Percentiles rank a stretch among this genome's conserved stretches.
Evolutionary conservation across 2,888 invertebrate species (phyloP).

Genomic region (Gortyna flavago): DNA sequence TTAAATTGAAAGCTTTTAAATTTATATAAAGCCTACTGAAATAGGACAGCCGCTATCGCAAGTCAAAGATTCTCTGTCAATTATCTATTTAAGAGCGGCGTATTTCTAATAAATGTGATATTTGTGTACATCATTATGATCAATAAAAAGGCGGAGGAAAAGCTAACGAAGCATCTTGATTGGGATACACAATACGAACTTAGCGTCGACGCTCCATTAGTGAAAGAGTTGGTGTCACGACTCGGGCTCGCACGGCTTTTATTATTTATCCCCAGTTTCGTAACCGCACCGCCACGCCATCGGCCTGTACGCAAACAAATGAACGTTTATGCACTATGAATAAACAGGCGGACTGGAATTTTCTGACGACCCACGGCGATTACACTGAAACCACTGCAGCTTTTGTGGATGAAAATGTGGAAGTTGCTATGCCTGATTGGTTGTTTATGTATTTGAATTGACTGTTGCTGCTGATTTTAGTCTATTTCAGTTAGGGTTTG

Average conservation of each 20-base stretch:
- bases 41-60: conserved; percentile 11
- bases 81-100: conserved; percentile 18
- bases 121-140: conserved; percentile 72
- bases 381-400: conserved; percentile 58
- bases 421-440: conserved; percentile 47
- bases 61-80: conserved; percentile 29
- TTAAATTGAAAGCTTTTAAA: conserved; percentile 23
- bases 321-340: conserved; percentile 79
- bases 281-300: conserved; percentile 78
- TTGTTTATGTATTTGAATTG: neutral
- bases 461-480: conserved; percentile 3
- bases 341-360: conserved; percentile 73
- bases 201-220: conserved; percentile 86
- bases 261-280: conserved; percentile 86
- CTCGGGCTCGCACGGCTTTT: conserved; percentile 81
- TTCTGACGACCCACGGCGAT: conserved; percentile 65
- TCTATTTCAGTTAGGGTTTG: conserved; percentile 9
- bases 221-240: conserved; percentile 88
- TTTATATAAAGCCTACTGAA: conserved; percentile 22
- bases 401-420: conserved; percentile 57
- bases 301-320: conserved; percentile 80
- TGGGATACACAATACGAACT: conserved; percentile 82
- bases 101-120: conserved; percentile 58
- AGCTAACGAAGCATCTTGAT: conserved; percentile 87
- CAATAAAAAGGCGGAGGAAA: conserved; percentile 80